Evolutionary conservation across 2,113 vertebrate genomes (phyloP).

Genomic region (Poecilia latipinna): DNA sequence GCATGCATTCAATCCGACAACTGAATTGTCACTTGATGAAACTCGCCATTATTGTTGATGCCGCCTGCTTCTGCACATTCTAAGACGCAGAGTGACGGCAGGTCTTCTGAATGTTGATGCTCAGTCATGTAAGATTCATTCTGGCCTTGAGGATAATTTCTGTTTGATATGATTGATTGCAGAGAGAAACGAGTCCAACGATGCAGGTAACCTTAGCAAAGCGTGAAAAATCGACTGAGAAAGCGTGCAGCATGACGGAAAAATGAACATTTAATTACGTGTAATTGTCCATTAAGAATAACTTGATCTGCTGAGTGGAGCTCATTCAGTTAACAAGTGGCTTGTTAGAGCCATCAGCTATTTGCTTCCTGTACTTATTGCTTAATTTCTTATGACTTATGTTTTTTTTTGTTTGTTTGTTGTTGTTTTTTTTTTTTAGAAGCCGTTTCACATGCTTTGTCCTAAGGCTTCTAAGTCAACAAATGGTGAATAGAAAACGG

Average conservation of each 20-base stretch:
- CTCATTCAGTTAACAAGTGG: slow-evolving; percentile 14
- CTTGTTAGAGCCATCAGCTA: background rate
- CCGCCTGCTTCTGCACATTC: slow-evolving; percentile 15
- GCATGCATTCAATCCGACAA: background rate
- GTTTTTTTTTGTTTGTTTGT: too few species aligned
- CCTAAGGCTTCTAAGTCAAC: background rate
- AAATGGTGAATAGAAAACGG: background rate
- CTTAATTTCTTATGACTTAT: background rate
- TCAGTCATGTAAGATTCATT: slow-evolving; percentile 44
- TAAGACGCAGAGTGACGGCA: slow-evolving; percentile 41
- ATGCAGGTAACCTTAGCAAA: slow-evolving; percentile 30
- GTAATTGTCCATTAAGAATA: slow-evolving; percentile 47
- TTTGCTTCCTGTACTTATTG: background rate
- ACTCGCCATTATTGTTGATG: background rate
- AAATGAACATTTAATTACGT: slow-evolving; percentile 63
- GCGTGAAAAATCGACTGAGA: slow-evolving; percentile 47
- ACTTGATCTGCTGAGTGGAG: slow-evolving; percentile 34
- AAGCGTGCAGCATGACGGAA: slow-evolving; percentile 37
- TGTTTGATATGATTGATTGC: slow-evolving; percentile 62
- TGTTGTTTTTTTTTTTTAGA: background rate
- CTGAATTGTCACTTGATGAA: background rate
- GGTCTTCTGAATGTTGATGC: slow-evolving; percentile 32
- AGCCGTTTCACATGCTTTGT: background rate
- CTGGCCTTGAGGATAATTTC: slow-evolving; percentile 58
- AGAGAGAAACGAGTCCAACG: slow-evolving; percentile 43